Evolutionary conservation across 2,888 invertebrate species (phyloP).

Genomic region (Dysmachus trigonus): DNA sequence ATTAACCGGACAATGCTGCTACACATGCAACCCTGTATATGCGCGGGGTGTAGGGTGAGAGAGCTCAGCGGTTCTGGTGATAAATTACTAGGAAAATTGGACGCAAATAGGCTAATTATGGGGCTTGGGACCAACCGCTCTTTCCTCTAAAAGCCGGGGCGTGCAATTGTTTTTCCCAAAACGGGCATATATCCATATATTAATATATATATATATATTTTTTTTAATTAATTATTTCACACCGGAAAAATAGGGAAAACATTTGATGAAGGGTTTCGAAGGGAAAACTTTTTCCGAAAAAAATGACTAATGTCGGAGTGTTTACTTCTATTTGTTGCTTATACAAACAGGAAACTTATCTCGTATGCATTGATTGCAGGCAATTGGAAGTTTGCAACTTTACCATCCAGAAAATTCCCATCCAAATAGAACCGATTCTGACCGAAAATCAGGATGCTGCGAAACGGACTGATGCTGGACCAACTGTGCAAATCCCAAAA

Average conservation of each 20-base stretch:
- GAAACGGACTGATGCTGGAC: neutral
- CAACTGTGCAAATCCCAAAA: neutral
- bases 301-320: neutral
- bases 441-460: neutral
- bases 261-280: neutral
- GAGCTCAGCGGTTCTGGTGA: neutral
- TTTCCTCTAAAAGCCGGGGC: neutral
- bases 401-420: neutral
- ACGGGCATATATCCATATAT: too few species aligned
- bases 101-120: conserved; percentile 7
- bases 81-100: conserved; percentile 10
- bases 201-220: neutral
- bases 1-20: neutral
- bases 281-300: neutral
- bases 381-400: neutral
- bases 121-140: neutral
- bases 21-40: neutral
- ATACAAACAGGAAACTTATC: neutral
- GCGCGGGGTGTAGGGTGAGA: neutral
- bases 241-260: neutral
- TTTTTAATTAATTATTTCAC: neutral
- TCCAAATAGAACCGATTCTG: neutral
- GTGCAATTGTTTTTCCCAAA: neutral
- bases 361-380: neutral
- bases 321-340: neutral